Base-by-base conservation (phyloP, 2,113 vertebrate genomes). In the Tichodroma muraria region DNA sequence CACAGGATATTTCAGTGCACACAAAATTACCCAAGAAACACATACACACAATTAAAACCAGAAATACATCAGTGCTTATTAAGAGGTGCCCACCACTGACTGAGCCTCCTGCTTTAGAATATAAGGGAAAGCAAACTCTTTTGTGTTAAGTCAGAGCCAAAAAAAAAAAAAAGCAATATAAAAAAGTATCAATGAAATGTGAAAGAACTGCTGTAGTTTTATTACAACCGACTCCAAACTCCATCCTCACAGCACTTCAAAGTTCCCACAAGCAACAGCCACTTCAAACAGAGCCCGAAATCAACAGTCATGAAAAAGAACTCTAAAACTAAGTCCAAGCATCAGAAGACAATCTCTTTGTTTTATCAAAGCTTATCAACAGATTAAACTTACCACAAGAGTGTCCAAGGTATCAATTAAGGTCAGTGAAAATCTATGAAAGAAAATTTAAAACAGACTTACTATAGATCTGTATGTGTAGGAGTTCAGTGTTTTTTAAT, bases 391-490 rank as follows among this genome's bases (percentile, higher is more conserved):
- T 97, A 99, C 99, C 98, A 98, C 99, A 91, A 99, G 98, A 94
- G 99, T 99, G 96, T 99, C 99, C 98, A 99, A 97, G 53, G 99
- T 99, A 97, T 99, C 99, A 71, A 99, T 99, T 89, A 99, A 98
- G 33, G 99, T 99, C 95, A 99, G 97, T 28, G 99, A 99, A 98
- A 99, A 99, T 96, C 99, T 99, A 75, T 9, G 61, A 68, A 94
- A 96, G 38, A 95, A 84, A 85, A 95, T 72, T 93, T 73, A 59
- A 72, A 91, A 8, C 12, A 94, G 23, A 96, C 38, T 95, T 31
- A 93, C 84, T 66, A 80, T 6, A 80, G 60, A 80, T 13, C 20
- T 65, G 31, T 16, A 71, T 11, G 20, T 77, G n/a, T 14, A 57
- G 20, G 64, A 71, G 90, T 84, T 13, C 42, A 78, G 9, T 57